Evolutionary conservation across 2,797 vertebrate genomes (phyloP).

Genomic region (Hephaestus fuliginosus): DNA sequence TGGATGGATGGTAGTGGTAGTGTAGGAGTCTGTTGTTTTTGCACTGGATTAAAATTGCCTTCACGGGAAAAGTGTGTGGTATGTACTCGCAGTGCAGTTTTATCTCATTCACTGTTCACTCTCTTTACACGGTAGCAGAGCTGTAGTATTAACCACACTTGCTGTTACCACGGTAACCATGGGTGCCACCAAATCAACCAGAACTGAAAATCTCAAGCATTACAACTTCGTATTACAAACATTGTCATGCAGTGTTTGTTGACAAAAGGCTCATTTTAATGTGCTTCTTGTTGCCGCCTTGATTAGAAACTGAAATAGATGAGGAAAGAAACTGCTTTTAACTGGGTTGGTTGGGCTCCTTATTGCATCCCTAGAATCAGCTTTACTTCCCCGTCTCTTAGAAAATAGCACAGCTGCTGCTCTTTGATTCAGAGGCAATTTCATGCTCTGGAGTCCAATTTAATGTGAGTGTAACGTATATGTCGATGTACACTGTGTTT

Average conservation of each 20-base stretch:
- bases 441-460: slow-evolving; percentile 64
- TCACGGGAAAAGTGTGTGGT: neutral
- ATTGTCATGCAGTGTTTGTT: neutral
- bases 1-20: too few species aligned
- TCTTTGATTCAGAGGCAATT: slow-evolving; percentile 60
- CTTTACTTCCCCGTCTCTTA: slow-evolving; percentile 36
- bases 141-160: neutral
- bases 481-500: slow-evolving; percentile 31
- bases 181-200: neutral
- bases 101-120: neutral
- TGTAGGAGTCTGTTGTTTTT: neutral
- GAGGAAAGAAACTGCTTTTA: neutral
- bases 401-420: slow-evolving; percentile 37
- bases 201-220: neutral
- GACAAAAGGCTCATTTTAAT: neutral
- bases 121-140: neutral
- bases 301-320: slow-evolving; percentile 12
- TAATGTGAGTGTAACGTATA: slow-evolving; percentile 39
- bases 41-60: neutral
- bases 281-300: slow-evolving; percentile 8
- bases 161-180: slow-evolving; percentile 29
- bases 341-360: neutral
- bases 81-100: neutral
- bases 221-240: neutral
- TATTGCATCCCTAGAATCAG: slow-evolving; percentile 24